Conservation (phyloP, 2,113 vertebrate genomes). For the Patagioenas fasciata region DNA sequence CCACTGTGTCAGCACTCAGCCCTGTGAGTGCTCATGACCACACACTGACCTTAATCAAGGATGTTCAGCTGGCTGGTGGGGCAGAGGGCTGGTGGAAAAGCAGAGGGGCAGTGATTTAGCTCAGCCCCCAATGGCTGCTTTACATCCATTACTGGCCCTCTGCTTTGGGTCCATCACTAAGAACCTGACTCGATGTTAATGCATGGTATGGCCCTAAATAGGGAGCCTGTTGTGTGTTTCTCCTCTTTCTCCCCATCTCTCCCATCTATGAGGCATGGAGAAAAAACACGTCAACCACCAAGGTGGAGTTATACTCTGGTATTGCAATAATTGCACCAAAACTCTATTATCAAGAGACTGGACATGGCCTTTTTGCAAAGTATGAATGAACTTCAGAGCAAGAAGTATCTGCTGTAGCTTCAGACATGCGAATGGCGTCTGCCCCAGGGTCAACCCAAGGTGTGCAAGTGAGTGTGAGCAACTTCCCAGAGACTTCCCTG, state of each 20-base stretch:
- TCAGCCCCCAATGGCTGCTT: neutral
- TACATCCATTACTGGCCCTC: neutral
- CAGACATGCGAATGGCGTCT: neutral
- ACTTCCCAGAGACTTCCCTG: fast-evolving
- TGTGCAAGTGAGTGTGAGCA: neutral
- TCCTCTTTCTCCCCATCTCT: neutral
- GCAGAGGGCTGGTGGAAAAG: neutral
- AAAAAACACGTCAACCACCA: neutral
- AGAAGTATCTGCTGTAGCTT: neutral
- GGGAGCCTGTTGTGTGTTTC: neutral
- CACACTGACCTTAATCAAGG: neutral
- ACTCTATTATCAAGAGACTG: neutral
- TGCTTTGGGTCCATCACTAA: neutral
- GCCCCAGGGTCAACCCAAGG: neutral
- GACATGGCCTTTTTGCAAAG: neutral
- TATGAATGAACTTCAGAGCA: neutral
- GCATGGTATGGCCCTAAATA: neutral
- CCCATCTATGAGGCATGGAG: fast-evolving
- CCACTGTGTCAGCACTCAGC: fast-evolving
- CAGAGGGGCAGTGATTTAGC: neutral
- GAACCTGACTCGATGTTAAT: neutral
- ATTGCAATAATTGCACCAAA: neutral
- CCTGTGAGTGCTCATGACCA: neutral
- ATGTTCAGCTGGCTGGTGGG: neutral
- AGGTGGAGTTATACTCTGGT: neutral